These are phyloP conservation scores for Andrena minutula DNA, from an alignment of 2,888 invertebrate species.

Conservation along the genomic window DNA sequence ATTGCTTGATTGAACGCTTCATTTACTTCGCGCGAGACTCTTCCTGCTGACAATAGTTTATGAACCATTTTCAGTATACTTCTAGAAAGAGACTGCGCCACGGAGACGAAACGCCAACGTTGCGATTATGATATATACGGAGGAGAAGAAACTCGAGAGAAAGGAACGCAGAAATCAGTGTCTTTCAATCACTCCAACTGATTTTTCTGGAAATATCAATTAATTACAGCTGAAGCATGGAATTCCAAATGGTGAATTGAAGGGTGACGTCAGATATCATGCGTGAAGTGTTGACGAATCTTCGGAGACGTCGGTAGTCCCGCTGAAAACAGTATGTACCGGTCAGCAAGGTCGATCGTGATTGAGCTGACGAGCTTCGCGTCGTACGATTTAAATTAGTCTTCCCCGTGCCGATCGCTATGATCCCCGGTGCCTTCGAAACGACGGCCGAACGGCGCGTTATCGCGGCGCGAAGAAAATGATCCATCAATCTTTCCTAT, in stretches of 20 bases:
- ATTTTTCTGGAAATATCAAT: not conserved
- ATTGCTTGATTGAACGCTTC: not conserved
- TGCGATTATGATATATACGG: no score
- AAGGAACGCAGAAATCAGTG: no score
- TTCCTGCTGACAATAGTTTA: not conserved
- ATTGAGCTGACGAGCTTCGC: slow-evolving; percentile 74
- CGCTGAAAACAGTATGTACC: slow-evolving; percentile 77
- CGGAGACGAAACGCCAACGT: no score
- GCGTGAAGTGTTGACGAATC: slow-evolving; percentile 33
- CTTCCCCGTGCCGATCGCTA: slow-evolving; percentile 65
- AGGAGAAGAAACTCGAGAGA: no score
- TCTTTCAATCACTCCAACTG: not conserved
- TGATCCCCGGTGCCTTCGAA: slow-evolving; percentile 60
- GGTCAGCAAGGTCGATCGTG: slow-evolving; percentile 78
- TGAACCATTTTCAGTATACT: no score
- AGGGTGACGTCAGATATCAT: slow-evolving; percentile 24
- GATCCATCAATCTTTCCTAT: not conserved
- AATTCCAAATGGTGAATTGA: slow-evolving; percentile 8
- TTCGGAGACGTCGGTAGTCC: slow-evolving; percentile 63
- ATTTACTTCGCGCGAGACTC: not conserved
- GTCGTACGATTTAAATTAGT: slow-evolving; percentile 74
- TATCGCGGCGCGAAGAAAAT: slow-evolving; percentile 1
- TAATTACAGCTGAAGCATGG: not conserved
- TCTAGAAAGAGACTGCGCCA: no score
- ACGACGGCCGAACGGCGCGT: slow-evolving; percentile 37